Percentiles rank a stretch among this genome's conserved stretches.
Conservation (phyloP, 2,113 vertebrate genomes). For the Rhodinocichla rosea region DNA sequence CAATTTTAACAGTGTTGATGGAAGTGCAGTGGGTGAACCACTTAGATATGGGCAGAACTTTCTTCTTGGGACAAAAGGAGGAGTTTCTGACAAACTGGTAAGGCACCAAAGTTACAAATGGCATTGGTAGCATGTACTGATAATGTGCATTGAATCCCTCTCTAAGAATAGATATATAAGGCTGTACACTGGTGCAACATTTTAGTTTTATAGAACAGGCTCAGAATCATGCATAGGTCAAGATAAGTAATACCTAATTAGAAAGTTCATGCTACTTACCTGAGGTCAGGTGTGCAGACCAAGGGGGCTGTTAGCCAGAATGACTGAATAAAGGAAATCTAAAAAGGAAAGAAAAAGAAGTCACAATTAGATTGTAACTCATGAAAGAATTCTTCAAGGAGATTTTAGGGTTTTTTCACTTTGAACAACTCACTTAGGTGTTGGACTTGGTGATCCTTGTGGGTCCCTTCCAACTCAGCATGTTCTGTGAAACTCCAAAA, state of each 20-base stretch:
- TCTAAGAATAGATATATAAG: neutral
- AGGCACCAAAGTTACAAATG: neutral
- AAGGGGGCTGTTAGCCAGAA: neutral
- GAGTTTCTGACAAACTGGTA: constrained; percentile 71
- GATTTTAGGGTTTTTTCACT: neutral
- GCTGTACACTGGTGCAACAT: neutral
- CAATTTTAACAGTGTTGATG: constrained; percentile 53
- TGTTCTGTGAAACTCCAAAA: neutral
- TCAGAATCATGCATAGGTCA: neutral
- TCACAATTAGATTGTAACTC: neutral
- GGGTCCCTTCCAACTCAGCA: neutral
- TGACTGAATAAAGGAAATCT: neutral
- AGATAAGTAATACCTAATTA: neutral
- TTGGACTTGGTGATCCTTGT: neutral
- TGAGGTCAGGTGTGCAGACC: neutral
- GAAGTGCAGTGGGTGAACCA: constrained; percentile 52
- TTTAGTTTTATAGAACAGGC: neutral
- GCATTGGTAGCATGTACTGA: neutral
- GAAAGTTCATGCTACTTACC: neutral
- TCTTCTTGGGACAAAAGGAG: constrained; percentile 70
- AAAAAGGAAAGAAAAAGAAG: neutral
- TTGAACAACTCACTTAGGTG: neutral
- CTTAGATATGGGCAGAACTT: constrained; percentile 77
- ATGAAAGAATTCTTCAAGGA: neutral
- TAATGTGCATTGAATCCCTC: neutral